Evolutionary conservation across 2,113 vertebrate genomes (phyloP), one percentile per base, ranked within the genome.

Genomic region (Xenotilapia caudafasciata): DNA sequence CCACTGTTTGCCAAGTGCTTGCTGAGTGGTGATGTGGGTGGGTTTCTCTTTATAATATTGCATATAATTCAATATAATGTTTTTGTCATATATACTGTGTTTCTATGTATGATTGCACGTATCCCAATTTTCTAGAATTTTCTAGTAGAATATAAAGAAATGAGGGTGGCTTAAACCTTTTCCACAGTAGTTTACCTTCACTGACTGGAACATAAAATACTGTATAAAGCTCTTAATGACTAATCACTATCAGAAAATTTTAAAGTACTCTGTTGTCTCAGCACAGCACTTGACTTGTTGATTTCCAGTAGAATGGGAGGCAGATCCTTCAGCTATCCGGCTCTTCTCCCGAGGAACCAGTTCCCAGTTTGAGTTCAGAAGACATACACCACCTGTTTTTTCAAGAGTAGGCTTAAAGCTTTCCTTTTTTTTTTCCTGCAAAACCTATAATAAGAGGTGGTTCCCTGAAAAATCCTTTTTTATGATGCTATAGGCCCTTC

Each of bases 141-240:
- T 70, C 12, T 70, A 0, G 35, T 21, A 70, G 35, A 70, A 42
- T 23, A 70, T 70, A 70, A 70, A 42, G n/a, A 70, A 70, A 40
- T 8, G 62, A 68, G 35, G 33, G 62, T 40, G 35, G 17, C 60
- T 65, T n/a, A 35, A 62, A 35, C 19, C 11, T 68, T 68, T 68
- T 68, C 11, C 62, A 68, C 62, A 40, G n/a, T 68, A 68, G 68
- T 45, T 73, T 45, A 23, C 40, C 38, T 45, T 23, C 38, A 42
- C n/a, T 70, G n/a, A 15, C 65, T 73, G 58, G 65, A 70, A 70
- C 7, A 38, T 70, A 70, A 70, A 21, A 70, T 14, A 40, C 35
- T 70, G 19, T 70, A 73, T 23, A 73, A 26, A 70, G 13, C 38
- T 23, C 35, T 70, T 70, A 70, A 42, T 70, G 65, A 23, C 35